Evolutionary conservation across 2,797 vertebrate species (phyloP).

Genomic region (Scomberomorus guttatus): DNA sequence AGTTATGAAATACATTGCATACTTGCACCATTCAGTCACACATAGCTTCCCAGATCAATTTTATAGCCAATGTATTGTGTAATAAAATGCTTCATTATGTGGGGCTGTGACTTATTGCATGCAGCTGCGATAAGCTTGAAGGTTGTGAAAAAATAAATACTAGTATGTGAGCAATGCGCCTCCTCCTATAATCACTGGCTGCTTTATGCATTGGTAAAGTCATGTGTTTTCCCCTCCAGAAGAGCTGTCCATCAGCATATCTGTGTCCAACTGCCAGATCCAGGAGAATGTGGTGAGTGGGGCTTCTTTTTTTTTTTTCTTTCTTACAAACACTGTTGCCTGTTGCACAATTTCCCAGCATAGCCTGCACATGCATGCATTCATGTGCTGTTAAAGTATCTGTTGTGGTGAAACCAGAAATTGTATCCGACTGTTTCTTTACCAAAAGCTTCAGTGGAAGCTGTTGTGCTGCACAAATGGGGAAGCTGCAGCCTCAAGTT

Average conservation of each 20-base stretch:
- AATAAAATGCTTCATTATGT: constrained; percentile 75
- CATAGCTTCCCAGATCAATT: constrained; percentile 69
- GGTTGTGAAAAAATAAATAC: constrained; percentile 22
- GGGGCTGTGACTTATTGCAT: constrained; percentile 59
- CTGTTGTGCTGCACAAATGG: constrained; percentile 40
- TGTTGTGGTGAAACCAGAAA: constrained; percentile 60
- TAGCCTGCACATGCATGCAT: constrained; percentile 42
- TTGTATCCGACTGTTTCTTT: constrained; percentile 35
- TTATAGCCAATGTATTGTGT: constrained; percentile 68
- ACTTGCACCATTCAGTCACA: constrained; percentile 67
- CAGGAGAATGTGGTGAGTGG: constrained; percentile 98
- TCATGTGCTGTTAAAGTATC: constrained; percentile 48
- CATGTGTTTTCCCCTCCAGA: constrained; percentile 85
- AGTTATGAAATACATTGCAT: constrained; percentile 71
- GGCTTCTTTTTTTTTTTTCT: constrained; percentile 37
- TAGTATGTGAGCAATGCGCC: constrained; percentile 44
- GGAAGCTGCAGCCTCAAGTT: constrained; percentile 56
- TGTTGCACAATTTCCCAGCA: constrained; percentile 71
- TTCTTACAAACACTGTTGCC: background rate
- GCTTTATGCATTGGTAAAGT: constrained; percentile 47
- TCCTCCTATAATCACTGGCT: constrained; percentile 34
- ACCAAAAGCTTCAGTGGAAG: constrained; percentile 49
- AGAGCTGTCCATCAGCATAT: constrained; percentile 97
- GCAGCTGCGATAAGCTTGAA: constrained; percentile 70
- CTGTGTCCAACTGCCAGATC: constrained; percentile 97